A percentile compares a stretch with the other conserved stretches of the same genome.
Evolutionary conservation across 2,113 vertebrate genomes (phyloP).

Genomic region (Corythaixoides concolor): DNA sequence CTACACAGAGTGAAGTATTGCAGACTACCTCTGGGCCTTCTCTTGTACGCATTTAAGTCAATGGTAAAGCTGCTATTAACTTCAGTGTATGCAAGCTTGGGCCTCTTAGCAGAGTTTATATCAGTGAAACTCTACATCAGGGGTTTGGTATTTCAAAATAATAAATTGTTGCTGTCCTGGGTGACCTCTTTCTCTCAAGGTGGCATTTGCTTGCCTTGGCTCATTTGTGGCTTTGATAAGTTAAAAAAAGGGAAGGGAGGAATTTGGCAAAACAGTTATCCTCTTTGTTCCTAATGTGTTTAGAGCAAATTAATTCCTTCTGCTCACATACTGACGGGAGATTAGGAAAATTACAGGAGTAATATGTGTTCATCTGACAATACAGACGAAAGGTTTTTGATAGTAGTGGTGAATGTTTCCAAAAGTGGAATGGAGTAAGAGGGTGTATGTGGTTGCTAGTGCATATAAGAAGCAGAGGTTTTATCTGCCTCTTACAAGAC

Average conservation of each 20-base stretch:
- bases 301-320: neutral
- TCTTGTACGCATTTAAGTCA: neutral
- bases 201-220: neutral
- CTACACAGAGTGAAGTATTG: neutral
- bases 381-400: neutral
- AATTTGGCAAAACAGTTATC: neutral
- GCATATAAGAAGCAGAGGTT: neutral
- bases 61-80: neutral
- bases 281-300: neutral
- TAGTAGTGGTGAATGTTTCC: neutral
- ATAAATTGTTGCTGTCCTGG: neutral
- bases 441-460: neutral
- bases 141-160: neutral
- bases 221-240: neutral
- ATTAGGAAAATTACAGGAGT: neutral
- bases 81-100: neutral
- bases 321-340: neutral
- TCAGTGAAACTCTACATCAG: neutral
- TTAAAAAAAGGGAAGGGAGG: neutral
- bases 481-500: neutral
- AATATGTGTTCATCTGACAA: neutral
- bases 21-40: neutral
- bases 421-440: neutral
- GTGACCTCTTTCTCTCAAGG: neutral
- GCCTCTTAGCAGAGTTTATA: neutral